Evolutionary conservation across 92 coral and sea anemone species (phyloP), one percentile per base, ranked within the genome.

Genomic region (Porites cylindrica): DNA sequence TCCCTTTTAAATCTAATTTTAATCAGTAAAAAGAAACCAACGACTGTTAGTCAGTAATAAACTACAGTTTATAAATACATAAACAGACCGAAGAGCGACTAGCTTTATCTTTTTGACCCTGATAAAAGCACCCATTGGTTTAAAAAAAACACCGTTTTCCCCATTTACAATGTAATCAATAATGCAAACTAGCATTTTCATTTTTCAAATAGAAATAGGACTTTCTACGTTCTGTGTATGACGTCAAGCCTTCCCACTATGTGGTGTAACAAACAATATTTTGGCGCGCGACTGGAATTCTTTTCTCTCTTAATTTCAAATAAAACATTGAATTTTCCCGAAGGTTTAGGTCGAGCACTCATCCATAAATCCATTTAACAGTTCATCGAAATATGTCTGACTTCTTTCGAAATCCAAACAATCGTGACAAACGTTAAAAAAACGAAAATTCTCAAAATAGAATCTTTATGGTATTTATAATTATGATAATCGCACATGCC

Each of bases 381-480:
- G 8, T 16, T 69, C 53, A 50, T 51, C 52, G 32, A 14, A 21
- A 53, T 51, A 26, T 8, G 80, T 51, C 73, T 51, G 53, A 11
- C n/a, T 64, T 83, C 74, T 61, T 73, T 73, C 43, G 72, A 73
- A 83, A 74, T 59, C 87, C 72, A 83, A 83, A 61, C 63, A 83
- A 73, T 74, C 52, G 47, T 16, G 24, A 24, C 56, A 47, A 71
- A 4, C 63, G 50, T 62, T 72, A 73, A 74, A 83, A 72, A 52
- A 83, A 20, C 10, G 21, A 61, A 24, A 60, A 72, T 63, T 47
- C 61, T 56, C 61, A 83, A 73, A 83, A 83, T 83, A 83, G 81
- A 8, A 20, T 8, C 72, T 13, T 6, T 51, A 43, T 72, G 65
- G 73, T 62, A 61, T 73, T 83, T 60, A 63, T 71, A 75, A 72